Evolutionary conservation across 37 sponge, comb jelly and placozoan species (phyloP), one percentile per base, ranked within the genome.

Genomic region (Haliclona indistincta): DNA sequence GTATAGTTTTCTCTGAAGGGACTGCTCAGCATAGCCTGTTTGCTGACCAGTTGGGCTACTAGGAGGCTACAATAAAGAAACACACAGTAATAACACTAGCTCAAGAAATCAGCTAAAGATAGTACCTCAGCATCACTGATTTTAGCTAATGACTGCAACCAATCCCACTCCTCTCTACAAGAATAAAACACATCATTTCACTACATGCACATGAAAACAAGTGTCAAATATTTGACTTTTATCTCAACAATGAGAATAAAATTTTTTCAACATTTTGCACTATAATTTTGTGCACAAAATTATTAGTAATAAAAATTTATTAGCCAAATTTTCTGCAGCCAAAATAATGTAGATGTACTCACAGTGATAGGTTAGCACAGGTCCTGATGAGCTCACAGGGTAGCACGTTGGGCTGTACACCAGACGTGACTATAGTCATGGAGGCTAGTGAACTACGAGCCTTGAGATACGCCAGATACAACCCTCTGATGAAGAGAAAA

Each of bases 381-480:
- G 76, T 74, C 35, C 94, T 80, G 64, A 93, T 67, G 37, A 85
- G 84, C 56, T 47, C 26, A 79, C 82, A 80, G 15, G 94, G 94
- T 0, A 93, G 70, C 19, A 85, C 76, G 34, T 85, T 93, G 44
- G 94, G 94, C 25, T 77, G 43, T 30, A 72, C 68, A 3, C 70
- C 35, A 6, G 85, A 74, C 22, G 67, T 76, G 40, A 93, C 65
- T 25, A 93, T 81, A 41, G 77, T 84, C 64, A 93, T 77, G 36
- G 77, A 82, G 20, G 74, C 86, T 17, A 89, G 74, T 4, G 83
- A 70, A 52, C 88, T 84, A n/a, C 83, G 66, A 6, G 75, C 78
- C 71, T 89, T 83, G 56, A 81, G 71, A 70, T 93, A 93, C 22
- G 90, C 94, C 15, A 93, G 75, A 67, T 93, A 93, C 43, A 93